phyloP scores from a whole-genome alignment of 2,113 vertebrate genomes.

The Corythornis cristatus region DNA sequence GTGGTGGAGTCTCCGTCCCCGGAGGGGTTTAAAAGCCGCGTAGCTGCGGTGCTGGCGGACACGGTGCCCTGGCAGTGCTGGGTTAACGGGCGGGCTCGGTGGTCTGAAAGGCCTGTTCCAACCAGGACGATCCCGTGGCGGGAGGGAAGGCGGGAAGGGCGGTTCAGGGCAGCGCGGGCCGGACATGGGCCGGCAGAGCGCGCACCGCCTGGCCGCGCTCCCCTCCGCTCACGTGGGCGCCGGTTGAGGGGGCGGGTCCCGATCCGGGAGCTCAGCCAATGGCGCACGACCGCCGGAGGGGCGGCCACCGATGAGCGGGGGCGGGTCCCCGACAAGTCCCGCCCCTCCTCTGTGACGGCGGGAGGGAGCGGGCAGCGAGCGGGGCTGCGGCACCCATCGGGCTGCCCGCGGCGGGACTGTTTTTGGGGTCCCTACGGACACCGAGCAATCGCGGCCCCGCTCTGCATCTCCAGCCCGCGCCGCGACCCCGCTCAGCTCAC shows the following conservation, averaged over 20 bases:
- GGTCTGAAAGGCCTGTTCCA: neutral
- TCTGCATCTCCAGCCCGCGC: neutral
- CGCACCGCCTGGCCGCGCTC: neutral
- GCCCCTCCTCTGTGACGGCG: neutral
- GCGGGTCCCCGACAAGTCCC: neutral
- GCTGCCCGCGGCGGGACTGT: neutral
- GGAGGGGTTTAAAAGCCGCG: no score
- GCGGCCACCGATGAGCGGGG: slow-evolving; percentile 1
- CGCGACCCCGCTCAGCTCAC: neutral
- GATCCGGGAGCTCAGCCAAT: neutral
- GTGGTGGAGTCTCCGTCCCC: neutral
- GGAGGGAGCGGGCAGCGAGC: neutral
- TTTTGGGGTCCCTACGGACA: neutral
- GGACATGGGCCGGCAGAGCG: neutral
- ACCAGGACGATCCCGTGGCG: neutral
- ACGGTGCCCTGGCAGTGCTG: no score
- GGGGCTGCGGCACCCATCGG: neutral
- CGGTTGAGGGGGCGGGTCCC: neutral
- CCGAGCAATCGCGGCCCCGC: neutral
- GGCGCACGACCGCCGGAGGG: neutral
- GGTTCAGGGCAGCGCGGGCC: no score
- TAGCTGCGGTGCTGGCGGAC: no score
- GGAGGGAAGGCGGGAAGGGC: no score
- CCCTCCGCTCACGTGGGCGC: neutral
- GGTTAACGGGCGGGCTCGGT: no score